Base-by-base conservation (phyloP, 2,797 vertebrate species). In the Bradypus variegatus region DNA sequence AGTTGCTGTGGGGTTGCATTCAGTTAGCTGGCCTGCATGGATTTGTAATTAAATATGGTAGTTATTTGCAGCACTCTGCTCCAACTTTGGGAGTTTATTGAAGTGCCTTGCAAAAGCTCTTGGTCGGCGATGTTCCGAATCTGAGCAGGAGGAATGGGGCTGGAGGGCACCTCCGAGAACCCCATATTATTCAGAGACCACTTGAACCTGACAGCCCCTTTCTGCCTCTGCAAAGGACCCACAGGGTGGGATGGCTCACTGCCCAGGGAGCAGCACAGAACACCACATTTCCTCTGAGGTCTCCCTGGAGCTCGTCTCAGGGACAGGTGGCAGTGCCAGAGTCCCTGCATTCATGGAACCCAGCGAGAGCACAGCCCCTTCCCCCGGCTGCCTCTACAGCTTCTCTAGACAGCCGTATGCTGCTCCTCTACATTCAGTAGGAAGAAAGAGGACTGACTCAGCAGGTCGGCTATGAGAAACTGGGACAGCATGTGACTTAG, bases 191-290 rank as follows among this genome's bases (percentile, higher is more conserved):
- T 2, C 29, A 36, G 19, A 8, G 23, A 25, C 27, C 53, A 38
- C 58, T 19, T 0, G 0, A 69, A n/a, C 38, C 50, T 5, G 19
- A 38, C 0, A 33, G n/a, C 19, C 41, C 31, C 67, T 41, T 10
- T 2, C 0, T 45, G 38, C 29, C 14, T 69, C 79, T 15, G 65
- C 6, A 10, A 14, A 9, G 78, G 70, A 8, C 16, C 50, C 9
- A 10, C 23, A 58, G 85, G 11, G n/a, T 48, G 0, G 1, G 75
- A 33, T 3, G 31, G 31, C 79, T 73, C 67, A 6, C 53, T 67
- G 76, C 48, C 67, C 70, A 21, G 36, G 88, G 78, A 77, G 67
- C 15, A 72, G 80, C 48, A 75, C 72, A 90, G 33, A 53, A 83
- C 0, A 0, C 67, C 0, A 6, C 1, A 3, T 23, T 23, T 23